Conservation (phyloP, 2,113 vertebrate genomes). For the Struthidea cinerea region DNA sequence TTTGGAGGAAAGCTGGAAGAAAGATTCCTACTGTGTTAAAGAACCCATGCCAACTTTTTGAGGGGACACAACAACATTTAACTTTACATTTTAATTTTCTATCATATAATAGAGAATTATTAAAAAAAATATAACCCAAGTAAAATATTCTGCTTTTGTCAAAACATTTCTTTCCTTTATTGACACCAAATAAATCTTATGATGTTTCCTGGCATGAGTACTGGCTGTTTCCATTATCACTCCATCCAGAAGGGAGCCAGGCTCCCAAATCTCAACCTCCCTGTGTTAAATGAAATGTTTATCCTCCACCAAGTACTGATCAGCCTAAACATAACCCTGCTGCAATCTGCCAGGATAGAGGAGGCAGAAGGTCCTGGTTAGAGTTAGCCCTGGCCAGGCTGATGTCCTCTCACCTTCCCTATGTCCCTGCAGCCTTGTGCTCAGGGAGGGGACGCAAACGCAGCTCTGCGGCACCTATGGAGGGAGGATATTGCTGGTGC, state of each 20-base stretch:
- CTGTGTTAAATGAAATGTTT: neutral
- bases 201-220: neutral
- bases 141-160: constrained; percentile 21
- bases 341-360: neutral
- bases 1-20: neutral
- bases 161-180: neutral
- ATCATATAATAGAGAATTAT: neutral
- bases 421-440: neutral
- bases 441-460: neutral
- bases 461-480: neutral
- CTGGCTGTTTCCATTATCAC: constrained; percentile 17
- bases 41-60: neutral
- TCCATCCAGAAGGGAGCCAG: neutral
- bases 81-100: constrained; percentile 2
- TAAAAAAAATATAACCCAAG: neutral
- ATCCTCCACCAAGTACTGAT: neutral
- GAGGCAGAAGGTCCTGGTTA: neutral
- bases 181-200: neutral
- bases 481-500: neutral
- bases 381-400: neutral
- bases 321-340: neutral
- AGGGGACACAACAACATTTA: neutral
- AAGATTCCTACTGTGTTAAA: neutral
- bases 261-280: neutral
- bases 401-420: neutral